Conservation (phyloP, 2,797 vertebrate species). For the Sphenodon punctatus region DNA sequence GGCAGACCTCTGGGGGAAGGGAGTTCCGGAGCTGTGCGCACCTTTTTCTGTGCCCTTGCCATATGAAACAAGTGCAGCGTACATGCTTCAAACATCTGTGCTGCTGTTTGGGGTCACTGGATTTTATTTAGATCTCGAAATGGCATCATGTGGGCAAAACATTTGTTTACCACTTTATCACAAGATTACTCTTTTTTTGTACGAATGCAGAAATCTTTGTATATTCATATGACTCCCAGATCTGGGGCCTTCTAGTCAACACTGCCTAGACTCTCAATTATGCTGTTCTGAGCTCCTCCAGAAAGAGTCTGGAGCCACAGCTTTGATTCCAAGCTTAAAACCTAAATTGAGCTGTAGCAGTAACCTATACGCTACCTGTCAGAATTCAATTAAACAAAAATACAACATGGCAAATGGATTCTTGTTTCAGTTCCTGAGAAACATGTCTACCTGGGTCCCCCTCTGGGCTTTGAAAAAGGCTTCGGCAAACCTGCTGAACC, state of each 20-base stretch:
- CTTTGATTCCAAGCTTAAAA: background rate
- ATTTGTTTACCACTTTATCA: no score
- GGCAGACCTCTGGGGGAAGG: no score
- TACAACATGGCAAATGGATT: background rate
- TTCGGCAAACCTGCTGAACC: background rate
- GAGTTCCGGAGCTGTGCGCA: no score
- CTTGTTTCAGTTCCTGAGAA: background rate
- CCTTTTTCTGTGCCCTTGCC: no score
- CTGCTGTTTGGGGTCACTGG: no score
- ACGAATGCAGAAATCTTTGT: no score
- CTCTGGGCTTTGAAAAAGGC: background rate
- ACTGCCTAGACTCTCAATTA: background rate
- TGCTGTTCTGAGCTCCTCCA: background rate
- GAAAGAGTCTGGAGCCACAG: background rate
- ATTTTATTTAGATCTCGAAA: no score
- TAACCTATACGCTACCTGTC: background rate
- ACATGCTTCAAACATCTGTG: no score
- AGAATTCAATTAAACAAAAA: slow-evolving; percentile 12
- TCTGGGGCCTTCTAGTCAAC: background rate
- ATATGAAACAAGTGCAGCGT: no score
- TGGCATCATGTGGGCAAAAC: no score
- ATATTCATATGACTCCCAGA: background rate
- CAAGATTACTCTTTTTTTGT: no score
- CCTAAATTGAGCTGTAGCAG: background rate
- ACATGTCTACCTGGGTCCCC: background rate